Conservation (phyloP, 2,888 invertebrate species). For the Laspeyria flexula region DNA sequence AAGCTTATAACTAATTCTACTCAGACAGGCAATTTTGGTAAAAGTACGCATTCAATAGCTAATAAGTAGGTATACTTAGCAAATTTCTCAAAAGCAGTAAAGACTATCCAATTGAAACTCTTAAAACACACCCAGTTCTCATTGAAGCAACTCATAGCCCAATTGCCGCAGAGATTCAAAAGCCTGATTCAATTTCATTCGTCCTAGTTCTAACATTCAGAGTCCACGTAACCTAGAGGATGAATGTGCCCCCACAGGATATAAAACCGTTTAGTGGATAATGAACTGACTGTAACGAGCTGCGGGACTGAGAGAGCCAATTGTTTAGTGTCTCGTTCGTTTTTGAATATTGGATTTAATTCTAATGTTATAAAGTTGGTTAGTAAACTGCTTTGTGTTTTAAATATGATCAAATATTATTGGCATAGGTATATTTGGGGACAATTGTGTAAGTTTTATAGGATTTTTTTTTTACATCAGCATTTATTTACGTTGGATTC, state of each 20-base stretch:
- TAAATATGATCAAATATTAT: too few relatives aligned
- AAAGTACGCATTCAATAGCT: too few relatives aligned
- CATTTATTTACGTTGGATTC: too few relatives aligned
- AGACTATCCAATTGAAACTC: neutral
- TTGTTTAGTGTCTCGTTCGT: conserved; percentile 37
- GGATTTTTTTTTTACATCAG: too few relatives aligned
- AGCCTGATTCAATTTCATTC: conserved; percentile 22
- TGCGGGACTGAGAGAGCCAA: conserved; percentile 27
- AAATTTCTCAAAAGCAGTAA: too few relatives aligned
- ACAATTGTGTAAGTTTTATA: too few relatives aligned
- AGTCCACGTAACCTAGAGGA: conserved; percentile 21
- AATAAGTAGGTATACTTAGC: too few relatives aligned
- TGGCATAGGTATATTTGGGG: too few relatives aligned
- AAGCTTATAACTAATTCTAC: too few relatives aligned
- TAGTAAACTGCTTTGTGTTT: neutral
- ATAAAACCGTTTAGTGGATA: conserved; percentile 47
- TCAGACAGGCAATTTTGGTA: too few relatives aligned
- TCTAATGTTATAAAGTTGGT: neutral
- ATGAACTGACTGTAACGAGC: conserved; percentile 43
- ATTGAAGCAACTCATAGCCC: neutral
- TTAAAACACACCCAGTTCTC: neutral
- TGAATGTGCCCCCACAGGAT: conserved; percentile 41
- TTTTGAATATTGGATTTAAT: conserved; percentile 26
- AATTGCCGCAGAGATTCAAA: conserved; percentile 11
- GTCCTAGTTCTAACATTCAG: conserved; percentile 32